Conservation (phyloP, 2,797 vertebrate species). For the Coregonus sp. region DNA sequence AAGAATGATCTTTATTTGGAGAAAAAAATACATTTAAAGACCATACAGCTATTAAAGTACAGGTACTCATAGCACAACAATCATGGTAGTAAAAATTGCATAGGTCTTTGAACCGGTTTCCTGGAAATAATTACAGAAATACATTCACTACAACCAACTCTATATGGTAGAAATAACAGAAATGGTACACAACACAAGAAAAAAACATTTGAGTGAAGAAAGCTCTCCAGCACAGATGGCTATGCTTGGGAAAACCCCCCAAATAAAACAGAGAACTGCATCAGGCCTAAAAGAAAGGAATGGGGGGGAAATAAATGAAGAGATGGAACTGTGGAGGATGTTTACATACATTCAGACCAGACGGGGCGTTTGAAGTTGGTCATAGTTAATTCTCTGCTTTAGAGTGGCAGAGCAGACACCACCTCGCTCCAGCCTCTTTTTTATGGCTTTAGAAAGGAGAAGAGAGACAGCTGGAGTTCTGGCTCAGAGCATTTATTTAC, state of each 20-base stretch:
- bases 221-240: not conserved
- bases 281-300: not conserved
- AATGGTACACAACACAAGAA: not conserved
- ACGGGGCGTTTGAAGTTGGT: conserved; percentile 24
- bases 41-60: not conserved
- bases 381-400: conserved; percentile 11
- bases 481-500: conserved; percentile 29
- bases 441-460: conserved; percentile 29
- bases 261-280: not conserved
- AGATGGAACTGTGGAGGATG: not conserved
- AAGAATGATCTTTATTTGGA: not conserved
- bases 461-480: conserved; percentile 34
- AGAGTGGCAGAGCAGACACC: conserved; percentile 8
- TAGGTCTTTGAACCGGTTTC: not conserved
- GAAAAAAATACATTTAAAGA: too few relatives aligned
- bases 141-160: not conserved
- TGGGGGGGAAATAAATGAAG: not conserved
- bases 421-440: conserved; percentile 19
- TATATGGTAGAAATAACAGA: not conserved
- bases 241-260: not conserved
- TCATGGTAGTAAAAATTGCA: not conserved
- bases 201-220: not conserved
- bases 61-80: not conserved
- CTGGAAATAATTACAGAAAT: not conserved
- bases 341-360: not conserved